phyloP scores from a whole-genome alignment of 2,797 vertebrate genomes.

The Labroides dimidiatus region DNA sequence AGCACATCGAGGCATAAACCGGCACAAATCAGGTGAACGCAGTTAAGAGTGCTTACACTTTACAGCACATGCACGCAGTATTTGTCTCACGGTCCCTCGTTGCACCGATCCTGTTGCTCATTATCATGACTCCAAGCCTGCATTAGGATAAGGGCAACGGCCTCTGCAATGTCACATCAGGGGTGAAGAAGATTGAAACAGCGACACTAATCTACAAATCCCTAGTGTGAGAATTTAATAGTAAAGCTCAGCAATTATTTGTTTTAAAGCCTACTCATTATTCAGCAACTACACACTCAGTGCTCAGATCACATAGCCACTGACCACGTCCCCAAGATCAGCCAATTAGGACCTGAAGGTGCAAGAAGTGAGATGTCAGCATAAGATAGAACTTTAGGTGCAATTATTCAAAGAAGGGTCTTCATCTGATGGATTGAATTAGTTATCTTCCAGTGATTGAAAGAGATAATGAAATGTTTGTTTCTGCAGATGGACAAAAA shows the following conservation, averaged over 20 bases:
- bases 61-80: conserved; percentile 58
- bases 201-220: conserved; percentile 74
- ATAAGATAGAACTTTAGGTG: conserved; percentile 35
- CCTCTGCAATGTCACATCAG: conserved; percentile 53
- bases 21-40: conserved; percentile 81
- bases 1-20: conserved; percentile 71
- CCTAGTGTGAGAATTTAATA: conserved; percentile 72
- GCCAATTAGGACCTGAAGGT: conserved; percentile 39
- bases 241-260: conserved; percentile 79
- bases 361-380: conserved; percentile 50
- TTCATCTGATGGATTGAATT: conserved; percentile 8
- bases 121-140: conserved; percentile 62
- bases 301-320: conserved; percentile 73
- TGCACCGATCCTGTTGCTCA: conserved; percentile 66
- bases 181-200: conserved; percentile 65
- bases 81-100: conserved; percentile 46
- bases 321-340: conserved; percentile 58
- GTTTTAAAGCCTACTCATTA: conserved; percentile 77
- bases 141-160: conserved; percentile 41
- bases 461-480: conserved; percentile 49
- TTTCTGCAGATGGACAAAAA: conserved; percentile 18
- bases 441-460: conserved; percentile 54
- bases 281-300: conserved; percentile 43
- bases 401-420: conserved; percentile 30
- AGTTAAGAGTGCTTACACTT: conserved; percentile 76